A percentile compares a stretch with the other conserved stretches of the same genome.
Conservation (phyloP, 1,140 invertebrate species). For the Drosophila arawakana region DNA sequence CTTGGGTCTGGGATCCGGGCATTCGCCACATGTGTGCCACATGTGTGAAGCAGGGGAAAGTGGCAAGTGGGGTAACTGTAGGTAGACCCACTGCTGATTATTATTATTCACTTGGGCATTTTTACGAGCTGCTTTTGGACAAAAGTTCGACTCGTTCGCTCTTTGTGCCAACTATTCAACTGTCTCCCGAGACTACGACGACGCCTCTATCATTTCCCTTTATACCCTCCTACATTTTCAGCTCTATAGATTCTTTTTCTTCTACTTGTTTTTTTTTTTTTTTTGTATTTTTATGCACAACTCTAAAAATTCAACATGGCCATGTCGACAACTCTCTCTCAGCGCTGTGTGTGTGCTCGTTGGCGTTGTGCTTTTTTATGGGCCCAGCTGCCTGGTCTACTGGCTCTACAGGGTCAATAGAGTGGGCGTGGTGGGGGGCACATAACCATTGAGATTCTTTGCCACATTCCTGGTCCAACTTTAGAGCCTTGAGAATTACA, state of each 20-base stretch:
- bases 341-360: too few species aligned
- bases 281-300: constrained; percentile 54
- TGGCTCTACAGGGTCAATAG: not conserved
- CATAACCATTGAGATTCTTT: not conserved
- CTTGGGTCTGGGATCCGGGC: not conserved
- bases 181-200: constrained; percentile 58
- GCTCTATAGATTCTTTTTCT: constrained; percentile 3
- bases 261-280: constrained; percentile 17
- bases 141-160: constrained; percentile 68
- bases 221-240: not conserved
- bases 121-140: constrained; percentile 82
- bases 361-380: constrained; percentile 70
- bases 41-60: constrained; percentile 8
- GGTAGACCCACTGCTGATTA: constrained; percentile 70
- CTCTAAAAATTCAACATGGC: constrained; percentile 65
- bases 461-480: constrained; percentile 46
- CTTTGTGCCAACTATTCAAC: constrained; percentile 69
- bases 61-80: not conserved
- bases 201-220: constrained; percentile 18
- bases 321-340: constrained; percentile 22
- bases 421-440: too few species aligned
- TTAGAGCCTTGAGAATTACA: constrained; percentile 82
- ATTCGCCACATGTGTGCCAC: constrained; percentile 57
- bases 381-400: constrained; percentile 64
- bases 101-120: constrained; percentile 84